phyloP scores from a whole-genome alignment of 2,888 invertebrate genomes.

The Pseudanteris insignis region DNA sequence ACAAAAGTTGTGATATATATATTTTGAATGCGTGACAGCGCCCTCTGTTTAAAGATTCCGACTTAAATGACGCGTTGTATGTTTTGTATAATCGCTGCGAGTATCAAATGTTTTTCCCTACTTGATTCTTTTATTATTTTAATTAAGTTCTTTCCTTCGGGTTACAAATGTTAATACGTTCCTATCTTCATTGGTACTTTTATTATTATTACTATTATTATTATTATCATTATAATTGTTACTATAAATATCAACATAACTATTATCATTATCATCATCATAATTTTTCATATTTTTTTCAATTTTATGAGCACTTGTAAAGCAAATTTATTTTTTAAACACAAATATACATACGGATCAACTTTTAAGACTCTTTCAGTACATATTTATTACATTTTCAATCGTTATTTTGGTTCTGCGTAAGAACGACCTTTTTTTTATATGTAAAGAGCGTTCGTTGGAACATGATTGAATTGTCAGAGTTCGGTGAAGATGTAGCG shows the following conservation, averaged over 20 bases:
- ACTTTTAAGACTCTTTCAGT: slow-evolving; percentile 26
- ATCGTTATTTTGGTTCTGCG: slow-evolving; percentile 16
- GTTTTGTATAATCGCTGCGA: slow-evolving; percentile 41
- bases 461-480: slow-evolving; percentile 34
- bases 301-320: slow-evolving; percentile 15
- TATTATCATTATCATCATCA: slow-evolving; percentile 11
- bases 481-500: slow-evolving; percentile 41
- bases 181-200: slow-evolving; percentile 31
- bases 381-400: slow-evolving; percentile 14
- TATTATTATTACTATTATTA: no score
- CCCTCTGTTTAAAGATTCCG: slow-evolving; percentile 37
- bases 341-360: slow-evolving; percentile 7
- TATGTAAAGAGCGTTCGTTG: slow-evolving; percentile 26
- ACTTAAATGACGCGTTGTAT: slow-evolving; percentile 34
- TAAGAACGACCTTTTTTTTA: slow-evolving; percentile 10
- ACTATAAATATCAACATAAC: no score
- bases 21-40: slow-evolving; percentile 39
- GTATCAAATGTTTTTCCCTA: slow-evolving; percentile 20
- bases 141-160: slow-evolving; percentile 18
- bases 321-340: slow-evolving; percentile 14
- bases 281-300: slow-evolving; percentile 6
- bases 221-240: no score
- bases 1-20: slow-evolving; percentile 44
- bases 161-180: slow-evolving; percentile 32
- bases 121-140: slow-evolving; percentile 13